A percentile compares a stretch with the other conserved stretches of the same genome.
Conservation (phyloP, 1,140 invertebrate genomes). For the Drosophila nannoptera region DNA sequence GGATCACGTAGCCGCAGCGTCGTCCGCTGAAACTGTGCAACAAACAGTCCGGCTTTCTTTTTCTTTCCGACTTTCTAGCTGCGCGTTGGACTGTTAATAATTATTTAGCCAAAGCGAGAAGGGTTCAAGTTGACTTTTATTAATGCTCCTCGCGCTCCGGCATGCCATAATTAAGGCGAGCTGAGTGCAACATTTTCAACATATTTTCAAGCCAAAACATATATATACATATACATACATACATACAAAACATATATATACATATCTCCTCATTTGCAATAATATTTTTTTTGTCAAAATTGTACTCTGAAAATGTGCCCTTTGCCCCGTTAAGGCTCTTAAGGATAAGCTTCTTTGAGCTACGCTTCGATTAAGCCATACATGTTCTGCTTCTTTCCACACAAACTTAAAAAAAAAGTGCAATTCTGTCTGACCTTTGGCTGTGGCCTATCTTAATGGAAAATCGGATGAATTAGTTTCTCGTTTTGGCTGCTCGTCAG, state of each 20-base stretch:
- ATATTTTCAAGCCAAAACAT: background rate
- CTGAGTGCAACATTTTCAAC: background rate
- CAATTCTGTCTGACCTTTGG: slow-evolving; percentile 3
- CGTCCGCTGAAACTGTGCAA: slow-evolving; percentile 28
- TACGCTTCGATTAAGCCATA: too few relatives aligned
- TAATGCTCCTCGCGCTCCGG: slow-evolving; percentile 10
- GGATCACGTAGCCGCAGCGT: slow-evolving; percentile 63
- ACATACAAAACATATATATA: too few relatives aligned
- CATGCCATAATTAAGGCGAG: slow-evolving; percentile 13
- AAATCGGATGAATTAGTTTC: too few relatives aligned
- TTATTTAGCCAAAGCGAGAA: slow-evolving; percentile 6
- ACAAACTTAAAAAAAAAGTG: too few relatives aligned
- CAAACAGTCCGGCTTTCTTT: slow-evolving; percentile 24
- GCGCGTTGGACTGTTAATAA: slow-evolving; percentile 45
- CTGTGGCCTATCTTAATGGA: background rate
- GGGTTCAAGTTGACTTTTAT: slow-evolving; percentile 28
- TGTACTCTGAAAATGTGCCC: too few relatives aligned
- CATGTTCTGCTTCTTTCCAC: background rate
- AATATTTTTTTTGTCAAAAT: too few relatives aligned
- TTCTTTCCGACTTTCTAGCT: too few relatives aligned
- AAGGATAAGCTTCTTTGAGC: too few relatives aligned
- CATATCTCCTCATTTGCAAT: too few relatives aligned
- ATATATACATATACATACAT: too few relatives aligned
- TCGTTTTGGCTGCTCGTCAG: too few relatives aligned
- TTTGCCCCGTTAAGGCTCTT: too few relatives aligned